Base-by-base conservation (phyloP, 2,113 vertebrate species). In the Axis porcinus region DNA sequence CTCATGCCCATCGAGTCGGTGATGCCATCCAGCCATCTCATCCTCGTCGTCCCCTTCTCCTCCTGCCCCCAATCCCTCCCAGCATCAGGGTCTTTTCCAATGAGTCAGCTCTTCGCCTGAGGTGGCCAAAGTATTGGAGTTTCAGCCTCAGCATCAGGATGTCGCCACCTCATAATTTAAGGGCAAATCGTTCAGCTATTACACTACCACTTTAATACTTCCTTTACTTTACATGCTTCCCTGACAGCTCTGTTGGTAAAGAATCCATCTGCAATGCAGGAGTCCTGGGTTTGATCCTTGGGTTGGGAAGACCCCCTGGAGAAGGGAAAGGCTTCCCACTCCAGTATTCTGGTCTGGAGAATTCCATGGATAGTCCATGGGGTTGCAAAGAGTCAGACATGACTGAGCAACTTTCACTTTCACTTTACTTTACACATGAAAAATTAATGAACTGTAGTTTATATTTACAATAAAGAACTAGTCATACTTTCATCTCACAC, bases 371-470 rank as follows among this genome's bases (percentile, higher is more conserved):
- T 17, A 70, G 19, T 70, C 19, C 64, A 36, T 36, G n/a, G 64
- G 64, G 4, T 21, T 36, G 64, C 64, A 67, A 67, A 67, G 64
- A 70, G n/a, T 23, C 4, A 0, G 64, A 70, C 9, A 23, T 70
- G n/a, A 70, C n/a, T 70, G 64, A 36, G n/a, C 0, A 1, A 36
- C 64, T 70, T 70, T 36, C n/a, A 36, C 33, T 36, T 67, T 67
- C 33, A 70, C n/a, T 70, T 70, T 76, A 50, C 5, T 47, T 94
- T 86, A 52, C 19, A 36, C 62, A 64, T 78, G 19, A 95, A 97
- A 94, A 95, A 83, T 70, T 50, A 85, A 85, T 88, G 64, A 93
- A 17, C n/a, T 55, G 25, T 64, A 64, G 70, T 96, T 96, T 91
- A 67, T 92, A 43, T 94, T 94, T 91, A 74, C 40, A 78, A 67